Evolutionary conservation across 2,888 invertebrate species (phyloP).

Genomic region (Dioctria rufipes): DNA sequence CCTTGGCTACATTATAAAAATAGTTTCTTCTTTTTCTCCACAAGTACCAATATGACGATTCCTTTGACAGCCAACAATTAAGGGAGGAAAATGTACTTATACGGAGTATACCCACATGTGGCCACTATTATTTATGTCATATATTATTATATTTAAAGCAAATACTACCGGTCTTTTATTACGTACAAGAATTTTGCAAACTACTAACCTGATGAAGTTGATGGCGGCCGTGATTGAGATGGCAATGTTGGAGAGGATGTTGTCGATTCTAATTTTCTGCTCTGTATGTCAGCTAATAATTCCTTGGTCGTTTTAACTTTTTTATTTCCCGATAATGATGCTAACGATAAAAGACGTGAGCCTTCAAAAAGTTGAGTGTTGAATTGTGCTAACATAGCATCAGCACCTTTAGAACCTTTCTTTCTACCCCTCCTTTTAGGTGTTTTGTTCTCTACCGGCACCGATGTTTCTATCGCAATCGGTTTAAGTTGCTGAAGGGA

Average conservation of each 20-base stretch:
- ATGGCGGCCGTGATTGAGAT: conserved; percentile 63
- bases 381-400: conserved; percentile 68
- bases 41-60: too few relatives aligned
- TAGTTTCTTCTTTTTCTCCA: too few relatives aligned
- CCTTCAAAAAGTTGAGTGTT: conserved; percentile 67
- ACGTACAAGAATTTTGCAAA: too few relatives aligned
- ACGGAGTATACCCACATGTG: too few relatives aligned
- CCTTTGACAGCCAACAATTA: too few relatives aligned
- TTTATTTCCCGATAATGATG: conserved; percentile 63
- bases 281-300: conserved; percentile 70
- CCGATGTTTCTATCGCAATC: neutral
- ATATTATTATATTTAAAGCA: too few relatives aligned
- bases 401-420: conserved; percentile 70
- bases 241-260: conserved; percentile 62
- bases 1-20: too few relatives aligned
- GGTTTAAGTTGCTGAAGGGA: conserved; percentile 6
- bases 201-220: conserved; percentile 67
- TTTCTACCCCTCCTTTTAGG: conserved; percentile 70
- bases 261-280: conserved; percentile 64
- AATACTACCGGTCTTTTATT: too few relatives aligned
- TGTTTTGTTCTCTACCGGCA: conserved; percentile 52
- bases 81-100: too few relatives aligned
- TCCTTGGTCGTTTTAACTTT: conserved; percentile 71
- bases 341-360: conserved; percentile 57
- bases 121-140: too few relatives aligned